Conservation (phyloP, 1,140 invertebrate species). For the Lasioglossum albipes region DNA sequence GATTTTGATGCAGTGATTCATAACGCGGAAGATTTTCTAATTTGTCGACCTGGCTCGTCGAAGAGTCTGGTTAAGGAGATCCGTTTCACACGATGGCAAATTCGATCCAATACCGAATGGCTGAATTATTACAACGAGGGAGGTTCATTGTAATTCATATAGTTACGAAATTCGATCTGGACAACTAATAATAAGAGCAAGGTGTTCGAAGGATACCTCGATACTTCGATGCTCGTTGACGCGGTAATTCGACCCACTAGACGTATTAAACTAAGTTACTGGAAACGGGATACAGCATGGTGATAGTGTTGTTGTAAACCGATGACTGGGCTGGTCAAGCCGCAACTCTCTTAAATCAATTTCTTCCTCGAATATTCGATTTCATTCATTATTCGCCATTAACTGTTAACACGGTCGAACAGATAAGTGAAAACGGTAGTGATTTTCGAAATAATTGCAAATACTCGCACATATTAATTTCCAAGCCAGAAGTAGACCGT, state of each 20-base stretch:
- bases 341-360: no score
- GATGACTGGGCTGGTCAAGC: neutral
- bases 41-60: no score
- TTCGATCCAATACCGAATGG: neutral
- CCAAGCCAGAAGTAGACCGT: no score
- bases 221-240: neutral
- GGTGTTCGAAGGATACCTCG: neutral
- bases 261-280: neutral
- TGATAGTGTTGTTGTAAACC: neutral
- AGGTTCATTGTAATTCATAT: neutral
- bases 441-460: no score
- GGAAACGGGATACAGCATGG: neutral
- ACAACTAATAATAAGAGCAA: neutral
- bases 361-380: no score
- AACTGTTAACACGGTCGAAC: neutral
- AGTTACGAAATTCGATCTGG: neutral
- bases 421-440: neutral
- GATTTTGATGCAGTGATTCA: no score
- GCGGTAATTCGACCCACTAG: neutral
- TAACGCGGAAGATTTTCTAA: no score
- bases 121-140: neutral
- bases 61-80: no score
- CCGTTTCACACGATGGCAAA: no score
- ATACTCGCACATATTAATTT: no score
- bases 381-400: neutral